phyloP scores from a whole-genome alignment of 2,888 invertebrate genomes.

The Perizoma affinitatum region DNA sequence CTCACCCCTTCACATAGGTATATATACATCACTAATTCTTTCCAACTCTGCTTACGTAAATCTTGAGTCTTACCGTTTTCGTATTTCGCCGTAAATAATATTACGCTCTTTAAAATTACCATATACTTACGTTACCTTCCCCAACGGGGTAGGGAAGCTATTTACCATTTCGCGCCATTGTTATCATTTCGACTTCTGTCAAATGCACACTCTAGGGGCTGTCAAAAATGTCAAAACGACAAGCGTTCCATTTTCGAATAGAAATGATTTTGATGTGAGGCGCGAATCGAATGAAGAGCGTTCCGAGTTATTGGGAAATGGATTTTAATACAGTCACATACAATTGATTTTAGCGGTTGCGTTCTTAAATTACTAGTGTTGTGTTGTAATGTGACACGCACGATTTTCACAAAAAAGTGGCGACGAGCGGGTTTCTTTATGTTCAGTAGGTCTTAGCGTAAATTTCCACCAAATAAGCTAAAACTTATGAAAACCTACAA shows the following conservation, averaged over 20 bases:
- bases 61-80: no score
- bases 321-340: slow-evolving; percentile 1
- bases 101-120: no score
- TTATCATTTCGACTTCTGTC: slow-evolving; percentile 32
- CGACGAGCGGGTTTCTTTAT: no score
- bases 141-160: slow-evolving; percentile 21
- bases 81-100: no score
- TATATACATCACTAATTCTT: no score
- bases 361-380: slow-evolving; percentile 20
- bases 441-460: no score
- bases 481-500: no score
- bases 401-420: no score
- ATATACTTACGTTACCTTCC: neutral
- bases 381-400: neutral
- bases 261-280: slow-evolving; percentile 43
- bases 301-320: slow-evolving; percentile 8
- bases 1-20: no score
- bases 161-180: slow-evolving; percentile 24
- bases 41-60: neutral
- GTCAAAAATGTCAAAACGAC: slow-evolving; percentile 63
- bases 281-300: slow-evolving; percentile 19
- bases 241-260: slow-evolving; percentile 53
- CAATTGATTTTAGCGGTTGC: neutral
- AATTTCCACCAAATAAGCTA: no score
- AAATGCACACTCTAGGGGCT: slow-evolving; percentile 41